Conservation (phyloP, 2,797 vertebrate species). For the Cuniculus paca region DNA sequence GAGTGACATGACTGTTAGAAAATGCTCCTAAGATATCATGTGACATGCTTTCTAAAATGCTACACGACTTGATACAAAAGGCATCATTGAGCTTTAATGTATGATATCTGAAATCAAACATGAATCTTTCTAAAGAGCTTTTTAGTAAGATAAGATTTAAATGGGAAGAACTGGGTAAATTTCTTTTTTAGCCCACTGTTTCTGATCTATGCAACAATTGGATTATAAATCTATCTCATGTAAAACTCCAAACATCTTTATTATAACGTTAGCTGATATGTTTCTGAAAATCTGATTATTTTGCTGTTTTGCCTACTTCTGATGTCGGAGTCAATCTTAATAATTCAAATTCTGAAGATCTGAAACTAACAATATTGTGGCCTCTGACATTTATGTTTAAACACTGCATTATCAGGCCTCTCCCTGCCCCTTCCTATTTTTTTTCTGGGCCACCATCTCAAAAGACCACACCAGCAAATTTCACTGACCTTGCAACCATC, state of each 20-base stretch:
- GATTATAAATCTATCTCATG: constrained; percentile 9
- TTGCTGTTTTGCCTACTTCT: constrained; percentile 23
- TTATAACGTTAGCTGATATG: neutral
- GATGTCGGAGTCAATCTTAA: constrained; percentile 21
- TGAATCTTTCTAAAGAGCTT: constrained; percentile 36
- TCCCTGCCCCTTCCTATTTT: neutral
- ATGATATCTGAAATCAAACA: neutral
- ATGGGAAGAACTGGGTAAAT: neutral
- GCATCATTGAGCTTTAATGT: constrained; percentile 1
- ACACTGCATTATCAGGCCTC: neutral
- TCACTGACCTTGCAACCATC: neutral
- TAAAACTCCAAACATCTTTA: constrained; percentile 40
- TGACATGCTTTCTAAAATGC: neutral
- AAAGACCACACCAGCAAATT: neutral
- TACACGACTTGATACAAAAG: neutral
- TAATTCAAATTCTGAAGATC: constrained; percentile 22
- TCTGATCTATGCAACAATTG: constrained; percentile 4
- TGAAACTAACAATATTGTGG: constrained; percentile 19
- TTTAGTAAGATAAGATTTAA: constrained; percentile 2
- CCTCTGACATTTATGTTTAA: constrained; percentile 16
- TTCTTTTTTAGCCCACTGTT: constrained; percentile 15
- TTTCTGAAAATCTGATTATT: neutral
- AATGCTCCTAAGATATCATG: neutral
- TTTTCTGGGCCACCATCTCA: neutral
- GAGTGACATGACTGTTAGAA: neutral